Base-by-base conservation (phyloP, 2,113 vertebrate species). In the Hippocampus zosterae region DNA sequence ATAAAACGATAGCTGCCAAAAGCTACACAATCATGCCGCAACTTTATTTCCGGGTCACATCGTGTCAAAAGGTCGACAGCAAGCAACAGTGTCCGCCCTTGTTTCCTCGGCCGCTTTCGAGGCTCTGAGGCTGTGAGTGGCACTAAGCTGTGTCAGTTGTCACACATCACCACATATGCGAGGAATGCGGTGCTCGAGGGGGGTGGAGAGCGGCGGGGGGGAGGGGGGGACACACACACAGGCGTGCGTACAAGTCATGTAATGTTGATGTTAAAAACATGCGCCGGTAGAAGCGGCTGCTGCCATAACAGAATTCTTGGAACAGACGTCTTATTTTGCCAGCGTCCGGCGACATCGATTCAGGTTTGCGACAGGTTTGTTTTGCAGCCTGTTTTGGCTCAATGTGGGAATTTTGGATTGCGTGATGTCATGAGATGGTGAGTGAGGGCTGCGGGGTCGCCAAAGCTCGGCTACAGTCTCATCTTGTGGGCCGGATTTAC, bases 81-180 rank as follows among this genome's bases (percentile, higher is more conserved):
- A 33, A 33, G 74, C 44, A 56, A 80, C 79, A 80, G 70, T 71
- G 74, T 71, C 74, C 64, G 74, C 75, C 75, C 69, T 76, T 68
- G 71, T 82, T 72, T 74, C 65, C 75, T 67, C 55, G 60, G 67
- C 72, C 81, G 79, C 77, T 78, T 87, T 85, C 21, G 72, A 85
- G 82, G 82, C 78, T 80, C 67, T 72, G 46, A 85, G 70, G 82
- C 77, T 70, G 74, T 79, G 80, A 84, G 79, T 86, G 82, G 79
- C 84, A 87, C 83, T 85, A 82, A 85, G 85, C 84, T 72, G 73
- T 79, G 82, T 89, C 80, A 81, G 80, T 84, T 87, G 85, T 90
- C 86, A 82, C 85, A 88, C 84, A 84, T 88, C 83, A 76, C 68
- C 81, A 85, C 71, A 76, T 71, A 65, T 78, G 76, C 76, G 73